Base-by-base conservation (phyloP, 2,113 vertebrate genomes). In the Cynocephalus volans region DNA sequence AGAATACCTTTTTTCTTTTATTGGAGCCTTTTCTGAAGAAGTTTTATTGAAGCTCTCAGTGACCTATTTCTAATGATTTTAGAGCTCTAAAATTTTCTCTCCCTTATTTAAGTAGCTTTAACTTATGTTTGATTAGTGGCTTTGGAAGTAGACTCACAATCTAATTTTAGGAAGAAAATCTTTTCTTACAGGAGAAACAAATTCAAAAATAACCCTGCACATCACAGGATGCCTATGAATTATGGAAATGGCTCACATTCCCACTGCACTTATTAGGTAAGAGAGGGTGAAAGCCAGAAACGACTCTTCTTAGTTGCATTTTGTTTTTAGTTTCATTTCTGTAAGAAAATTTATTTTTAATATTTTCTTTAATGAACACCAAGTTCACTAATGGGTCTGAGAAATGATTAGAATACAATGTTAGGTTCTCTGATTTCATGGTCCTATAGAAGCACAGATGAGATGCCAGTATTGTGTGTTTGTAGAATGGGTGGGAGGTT, bases 161-260 rank as follows among this genome's bases (percentile, higher is more conserved):
- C 96, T 98, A 98, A 98, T 98, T 98, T 98, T 98, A 98, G 98
- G 97, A 98, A 97, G 88, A 96, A 97, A 95, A 94, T 97, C 93
- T 98, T 98, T 98, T 98, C 96, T 98, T 98, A 93, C 52, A 96
- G 97, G 87, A 98, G 97, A 97, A 98, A 98, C 97, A 98, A 98
- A 98, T 98, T 98, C 36, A 98, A 96, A 98, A 98, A 98, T 98
- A 98, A 97, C 77, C 96, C 98, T 97, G 97, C 76, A 96, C 62
- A 96, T 97, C 95, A 98, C 85, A 98, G 97, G 97, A 98, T 95
- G 54, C 81, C 94, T 91, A 96, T 65, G 97, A 98, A 94, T 98
- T 98, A 97, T 98, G 98, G 88, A 98, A 98, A 97, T 97, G 85
- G 93, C 64, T 98, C 93, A 93, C 50, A 95, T 98, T 96, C 96